Evolutionary conservation across 2,888 invertebrate species (phyloP), one percentile per base, ranked within the genome.

Genomic region (Iselma pallidipennis): DNA sequence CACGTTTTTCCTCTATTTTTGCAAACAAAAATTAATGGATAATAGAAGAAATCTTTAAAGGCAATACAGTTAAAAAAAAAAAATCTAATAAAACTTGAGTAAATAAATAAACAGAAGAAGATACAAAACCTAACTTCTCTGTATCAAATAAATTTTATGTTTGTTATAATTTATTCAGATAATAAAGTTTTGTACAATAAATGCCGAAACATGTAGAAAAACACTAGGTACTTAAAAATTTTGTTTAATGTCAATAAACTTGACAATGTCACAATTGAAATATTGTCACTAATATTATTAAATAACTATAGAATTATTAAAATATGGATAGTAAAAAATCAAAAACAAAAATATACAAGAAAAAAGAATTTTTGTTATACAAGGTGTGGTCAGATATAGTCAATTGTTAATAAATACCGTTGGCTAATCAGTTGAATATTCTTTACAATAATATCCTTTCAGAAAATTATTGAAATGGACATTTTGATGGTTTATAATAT

Each of bases 241-340:
- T 59, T 59, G 45, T 55, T 45, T 45, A 50, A 54, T 53, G 49
- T 61, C 54, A 61, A 53, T 61, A 61, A 57, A 31, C 49, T 57
- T 50, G 54, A 61, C 51, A 60, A 42, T 45, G 55, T 55, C 31
- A 33, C 37, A 23, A 51, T 31, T 60, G 55, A 55, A 55, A 45
- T 54, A 45, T 51, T 53, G 28, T 28, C 10, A 9, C 9, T 42
- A 42, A 23, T 42, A 37, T 7, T 37, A 37, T 37, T 9, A 16
- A 37, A 16, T 14, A 7, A 2, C 19, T 37, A 4, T 33, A 9
- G 16, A 37, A 7, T 37, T 37, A 37, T 37, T 16, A 37, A 37
- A 37, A 16, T 37, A 16, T 37, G 6, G n/a, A 7, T 45, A 45
- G 10, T 21, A 28, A 28, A 28, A 28, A 9, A 7, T 1, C 7